A percentile compares a stretch with the other conserved stretches of the same genome.
phyloP scores from a whole-genome alignment of 2,797 vertebrate species.

The Falco concolor region DNA sequence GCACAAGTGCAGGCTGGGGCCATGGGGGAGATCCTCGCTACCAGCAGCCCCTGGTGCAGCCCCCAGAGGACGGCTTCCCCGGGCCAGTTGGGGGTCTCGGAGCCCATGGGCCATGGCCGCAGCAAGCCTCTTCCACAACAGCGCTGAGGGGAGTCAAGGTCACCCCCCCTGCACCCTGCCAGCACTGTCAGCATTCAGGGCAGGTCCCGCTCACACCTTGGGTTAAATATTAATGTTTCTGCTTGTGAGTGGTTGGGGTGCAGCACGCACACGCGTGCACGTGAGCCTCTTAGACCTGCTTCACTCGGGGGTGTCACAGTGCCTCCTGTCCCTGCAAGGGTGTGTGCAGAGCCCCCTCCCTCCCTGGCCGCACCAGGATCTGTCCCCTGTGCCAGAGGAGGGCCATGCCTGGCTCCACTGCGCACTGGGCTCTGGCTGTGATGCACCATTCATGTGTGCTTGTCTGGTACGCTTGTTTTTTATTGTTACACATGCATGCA shows the following conservation, averaged over 20 bases:
- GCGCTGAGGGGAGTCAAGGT: neutral
- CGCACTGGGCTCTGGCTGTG: neutral
- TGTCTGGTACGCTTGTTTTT: neutral
- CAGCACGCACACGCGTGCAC: neutral
- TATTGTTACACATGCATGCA: rapidly evolving
- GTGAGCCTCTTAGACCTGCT: rapidly evolving
- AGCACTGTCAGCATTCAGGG: neutral
- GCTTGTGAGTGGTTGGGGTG: neutral
- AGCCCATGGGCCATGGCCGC: rapidly evolving
- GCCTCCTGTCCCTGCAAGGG: neutral
- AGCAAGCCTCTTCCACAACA: neutral
- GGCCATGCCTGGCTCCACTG: rapidly evolving
- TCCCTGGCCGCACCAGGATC: rapidly evolving
- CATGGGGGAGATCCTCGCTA: neutral
- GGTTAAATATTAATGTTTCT: constrained; percentile 18
- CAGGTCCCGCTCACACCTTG: neutral
- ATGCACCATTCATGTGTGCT: neutral
- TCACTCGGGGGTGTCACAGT: neutral
- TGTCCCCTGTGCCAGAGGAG: neutral
- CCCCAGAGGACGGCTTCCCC: neutral
- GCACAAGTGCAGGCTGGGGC: neutral
- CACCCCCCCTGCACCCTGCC: neutral
- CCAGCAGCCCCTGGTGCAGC: neutral
- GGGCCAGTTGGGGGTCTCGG: rapidly evolving
- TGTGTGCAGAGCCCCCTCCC: neutral